A percentile compares a stretch with the other conserved stretches of the same genome.
Conservation (phyloP, 2,888 invertebrate genomes). For the Papilio elwesi region DNA sequence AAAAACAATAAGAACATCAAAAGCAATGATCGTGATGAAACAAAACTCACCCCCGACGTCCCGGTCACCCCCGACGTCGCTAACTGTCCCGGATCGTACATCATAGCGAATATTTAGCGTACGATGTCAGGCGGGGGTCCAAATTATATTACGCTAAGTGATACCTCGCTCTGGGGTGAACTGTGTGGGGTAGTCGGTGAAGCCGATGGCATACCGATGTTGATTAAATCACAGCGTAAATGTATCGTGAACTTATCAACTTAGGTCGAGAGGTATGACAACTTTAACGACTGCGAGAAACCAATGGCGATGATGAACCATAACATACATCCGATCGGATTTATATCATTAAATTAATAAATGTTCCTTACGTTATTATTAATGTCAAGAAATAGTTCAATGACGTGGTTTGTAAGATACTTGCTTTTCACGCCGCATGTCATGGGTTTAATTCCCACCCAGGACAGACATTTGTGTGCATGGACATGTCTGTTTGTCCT, state of each 20-base stretch:
- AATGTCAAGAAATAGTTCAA: too few relatives aligned
- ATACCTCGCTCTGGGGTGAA: conserved; percentile 65
- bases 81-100: conserved; percentile 50
- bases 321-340: too few relatives aligned
- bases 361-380: too few relatives aligned
- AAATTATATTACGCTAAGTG: conserved; percentile 79
- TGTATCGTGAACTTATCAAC: conserved; percentile 28
- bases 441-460: too few relatives aligned
- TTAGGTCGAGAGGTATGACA: background rate
- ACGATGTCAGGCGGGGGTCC: conserved; percentile 59
- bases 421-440: too few relatives aligned
- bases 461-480: too few relatives aligned
- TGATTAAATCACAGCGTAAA: conserved; percentile 37
- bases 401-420: too few relatives aligned
- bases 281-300: background rate
- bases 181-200: conserved; percentile 19
- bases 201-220: background rate
- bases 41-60: conserved; percentile 42
- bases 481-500: too few relatives aligned
- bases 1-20: conserved; percentile 32
- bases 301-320: too few relatives aligned
- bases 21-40: conserved; percentile 40
- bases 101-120: conserved; percentile 54
- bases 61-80: conserved; percentile 42
- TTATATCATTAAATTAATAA: too few relatives aligned